Conservation (phyloP, 2,113 vertebrate species). For the Paramisgurnus dabryanus region DNA sequence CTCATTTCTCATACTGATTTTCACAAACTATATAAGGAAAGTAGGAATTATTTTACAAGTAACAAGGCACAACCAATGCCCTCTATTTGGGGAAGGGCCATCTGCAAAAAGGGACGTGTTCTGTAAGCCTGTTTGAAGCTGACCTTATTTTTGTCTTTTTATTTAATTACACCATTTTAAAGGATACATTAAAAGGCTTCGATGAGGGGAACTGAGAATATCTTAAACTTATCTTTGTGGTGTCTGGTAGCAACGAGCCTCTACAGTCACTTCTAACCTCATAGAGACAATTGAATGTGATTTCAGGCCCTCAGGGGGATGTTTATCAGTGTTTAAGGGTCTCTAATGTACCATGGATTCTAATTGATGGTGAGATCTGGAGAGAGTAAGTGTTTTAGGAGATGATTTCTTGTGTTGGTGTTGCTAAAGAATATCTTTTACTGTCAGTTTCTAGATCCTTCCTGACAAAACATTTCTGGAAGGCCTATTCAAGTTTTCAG, state of each 20-base stretch:
- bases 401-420: conserved; percentile 9
- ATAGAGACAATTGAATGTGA: conserved; percentile 25
- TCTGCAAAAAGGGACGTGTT: neutral
- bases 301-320: conserved; percentile 27
- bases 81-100: neutral
- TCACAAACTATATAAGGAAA: no score
- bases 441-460: conserved; percentile 4
- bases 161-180: neutral
- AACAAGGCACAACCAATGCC: neutral
- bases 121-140: no score
- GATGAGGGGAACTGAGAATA: neutral
- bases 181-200: neutral
- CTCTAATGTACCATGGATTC: conserved; percentile 35
- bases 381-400: conserved; percentile 22
- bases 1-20: no score
- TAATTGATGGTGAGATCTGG: conserved; percentile 50
- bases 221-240: neutral
- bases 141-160: no score
- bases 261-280: neutral
- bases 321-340: conserved; percentile 19
- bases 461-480: neutral
- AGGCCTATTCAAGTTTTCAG: neutral
- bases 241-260: neutral
- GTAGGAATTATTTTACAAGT: no score
- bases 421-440: conserved; percentile 4